Evolutionary conservation across 2,797 vertebrate species (phyloP), one percentile per base, ranked within the genome.

Genomic region (Poecilia velifera): DNA sequence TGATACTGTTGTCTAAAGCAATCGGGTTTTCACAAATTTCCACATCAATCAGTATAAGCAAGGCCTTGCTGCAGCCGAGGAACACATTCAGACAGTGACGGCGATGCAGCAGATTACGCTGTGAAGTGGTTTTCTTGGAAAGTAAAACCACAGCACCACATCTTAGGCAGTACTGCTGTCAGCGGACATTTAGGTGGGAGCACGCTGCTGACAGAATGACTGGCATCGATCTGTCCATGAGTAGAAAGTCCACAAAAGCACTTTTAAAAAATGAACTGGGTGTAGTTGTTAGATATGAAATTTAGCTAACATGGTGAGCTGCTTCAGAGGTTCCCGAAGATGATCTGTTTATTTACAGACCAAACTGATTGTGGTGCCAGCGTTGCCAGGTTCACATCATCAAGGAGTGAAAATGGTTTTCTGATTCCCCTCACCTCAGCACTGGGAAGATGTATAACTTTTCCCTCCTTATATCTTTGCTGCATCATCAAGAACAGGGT

Each of bases 61-160:
- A 64, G 73, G 25, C n/a, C 76, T 82, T 86, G 6, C 45, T 72
- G 68, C n/a, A 12, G 34, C 41, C 22, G 49, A 39, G 47, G 28
- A 46, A 59, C 13, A 51, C 36, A 62, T 34, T 82, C 76, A 79
- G 71, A 76, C 82, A 72, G 46, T 25, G 14, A 68, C 31, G 39
- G 47, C 41, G 57, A 83, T 76, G 68, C 28, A 72, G 70, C 51
- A 84, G 71, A 81, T 72, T n/a, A 83, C 36, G 6, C 6, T 62
- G 31, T 62, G 34, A 0, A 10, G 72, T 73, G 57, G 43, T 22
- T 82, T 87, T 86, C 84, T 77, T 78, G 46, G 86, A 87, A 85
- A 81, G 73, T 55, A 31, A 84, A 88, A 87, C 83, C 85, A 80
- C 41, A 25, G 13, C 1, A 53, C 66, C 75, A 81, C 76, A 86